These are phyloP conservation scores for Gnathonemus echidnorhynchus DNA, from an alignment of 2,113 vertebrate genomes.

Conservation along the genomic window DNA sequence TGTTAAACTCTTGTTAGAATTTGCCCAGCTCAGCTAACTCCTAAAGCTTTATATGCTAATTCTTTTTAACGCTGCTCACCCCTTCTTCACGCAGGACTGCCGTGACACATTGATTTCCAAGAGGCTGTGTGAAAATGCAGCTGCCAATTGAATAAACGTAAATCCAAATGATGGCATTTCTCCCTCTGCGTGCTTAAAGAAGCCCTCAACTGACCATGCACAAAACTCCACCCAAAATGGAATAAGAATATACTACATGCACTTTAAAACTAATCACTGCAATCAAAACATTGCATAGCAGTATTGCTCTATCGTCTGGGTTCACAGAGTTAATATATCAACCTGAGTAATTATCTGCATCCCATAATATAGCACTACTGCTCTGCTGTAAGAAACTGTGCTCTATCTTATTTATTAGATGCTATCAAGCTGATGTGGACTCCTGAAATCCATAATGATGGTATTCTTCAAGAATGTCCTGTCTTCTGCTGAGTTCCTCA, in stretches of 20 bases:
- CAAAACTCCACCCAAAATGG: background rate
- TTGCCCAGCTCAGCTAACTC: background rate
- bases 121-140: background rate
- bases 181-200: background rate
- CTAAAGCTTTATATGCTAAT: background rate
- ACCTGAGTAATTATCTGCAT: background rate
- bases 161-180: background rate
- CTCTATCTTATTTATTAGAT: background rate
- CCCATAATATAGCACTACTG: background rate
- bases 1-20: background rate
- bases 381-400: background rate
- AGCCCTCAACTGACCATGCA: background rate
- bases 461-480: background rate
- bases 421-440: background rate
- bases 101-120: background rate
- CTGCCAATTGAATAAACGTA: background rate
- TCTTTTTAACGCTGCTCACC: background rate
- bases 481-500: background rate
- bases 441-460: background rate
- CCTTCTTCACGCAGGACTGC: background rate
- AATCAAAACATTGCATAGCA: background rate
- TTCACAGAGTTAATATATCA: background rate
- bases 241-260: background rate
- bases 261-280: background rate
- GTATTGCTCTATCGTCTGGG: background rate